Evolutionary conservation across 2,888 invertebrate genomes (phyloP).

Genomic region (Kryphioiulus occultus): DNA sequence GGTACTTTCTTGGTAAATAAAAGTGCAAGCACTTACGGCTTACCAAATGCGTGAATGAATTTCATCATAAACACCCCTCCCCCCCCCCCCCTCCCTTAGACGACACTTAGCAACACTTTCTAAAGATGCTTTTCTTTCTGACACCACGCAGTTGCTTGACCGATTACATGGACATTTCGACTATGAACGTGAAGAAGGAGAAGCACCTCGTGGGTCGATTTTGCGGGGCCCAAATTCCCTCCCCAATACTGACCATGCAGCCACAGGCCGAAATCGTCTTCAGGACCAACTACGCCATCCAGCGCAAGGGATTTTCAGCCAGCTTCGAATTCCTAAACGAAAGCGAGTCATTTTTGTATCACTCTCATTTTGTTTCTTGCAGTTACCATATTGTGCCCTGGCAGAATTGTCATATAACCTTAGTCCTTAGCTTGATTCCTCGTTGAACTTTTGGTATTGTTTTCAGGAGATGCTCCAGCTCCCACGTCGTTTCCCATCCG

Average conservation of each 20-base stretch:
- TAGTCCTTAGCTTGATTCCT: no score
- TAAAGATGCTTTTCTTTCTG: no score
- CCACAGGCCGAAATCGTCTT: slow-evolving; percentile 60
- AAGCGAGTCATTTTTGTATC: slow-evolving; percentile 57
- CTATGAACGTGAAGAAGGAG: slow-evolving; percentile 58
- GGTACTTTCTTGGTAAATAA: no score
- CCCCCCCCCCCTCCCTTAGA: no score
- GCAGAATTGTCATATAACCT: no score
- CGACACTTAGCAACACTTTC: no score
- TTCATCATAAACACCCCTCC: background rate
- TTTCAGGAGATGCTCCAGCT: slow-evolving; percentile 56
- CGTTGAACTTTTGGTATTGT: no score
- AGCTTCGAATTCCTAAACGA: slow-evolving; percentile 60
- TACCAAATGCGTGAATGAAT: no score
- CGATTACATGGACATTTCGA: slow-evolving; percentile 61
- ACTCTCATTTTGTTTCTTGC: no score
- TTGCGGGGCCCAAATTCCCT: slow-evolving; percentile 59
- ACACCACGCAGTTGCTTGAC: slow-evolving; percentile 59
- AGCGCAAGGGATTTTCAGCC: slow-evolving; percentile 59
- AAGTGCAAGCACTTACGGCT: no score
- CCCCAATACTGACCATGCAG: slow-evolving; percentile 59
- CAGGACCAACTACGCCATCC: slow-evolving; percentile 59
- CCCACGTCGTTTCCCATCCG: slow-evolving; percentile 56
- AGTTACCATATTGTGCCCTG: no score
- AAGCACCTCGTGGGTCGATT: slow-evolving; percentile 59